These are phyloP conservation scores for Lichenostomus cassidix DNA, from an alignment of 2,113 vertebrate species.

Conservation along the genomic window DNA sequence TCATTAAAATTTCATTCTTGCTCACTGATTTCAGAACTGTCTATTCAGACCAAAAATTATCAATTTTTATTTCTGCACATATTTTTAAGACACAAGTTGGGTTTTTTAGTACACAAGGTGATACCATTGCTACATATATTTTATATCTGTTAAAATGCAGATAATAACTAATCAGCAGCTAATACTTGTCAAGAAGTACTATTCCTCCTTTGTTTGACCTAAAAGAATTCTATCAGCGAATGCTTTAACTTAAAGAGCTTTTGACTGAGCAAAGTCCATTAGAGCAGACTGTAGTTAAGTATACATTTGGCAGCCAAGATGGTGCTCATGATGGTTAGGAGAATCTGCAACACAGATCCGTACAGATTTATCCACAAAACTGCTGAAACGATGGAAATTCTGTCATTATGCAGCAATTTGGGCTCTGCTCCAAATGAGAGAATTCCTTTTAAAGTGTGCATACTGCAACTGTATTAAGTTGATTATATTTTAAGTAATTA, in stretches of 20 bases:
- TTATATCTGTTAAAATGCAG: background rate
- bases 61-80: background rate
- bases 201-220: background rate
- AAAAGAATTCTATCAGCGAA: background rate
- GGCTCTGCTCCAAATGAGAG: background rate
- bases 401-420: background rate
- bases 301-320: background rate
- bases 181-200: background rate
- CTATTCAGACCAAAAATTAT: background rate
- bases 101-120: background rate
- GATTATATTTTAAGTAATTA: background rate
- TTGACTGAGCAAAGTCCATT: background rate
- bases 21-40: background rate
- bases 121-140: background rate
- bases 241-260: background rate
- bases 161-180: background rate
- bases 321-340: background rate
- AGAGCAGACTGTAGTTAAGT: background rate
- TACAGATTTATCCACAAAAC: background rate
- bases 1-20: background rate
- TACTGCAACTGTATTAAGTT: background rate
- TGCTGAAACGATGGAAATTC: background rate
- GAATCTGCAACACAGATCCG: background rate
- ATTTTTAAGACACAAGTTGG: background rate
- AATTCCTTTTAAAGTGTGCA: background rate